These are phyloP conservation scores for Cirrhinus molitorella DNA, from an alignment of 2,797 vertebrate species.

Conservation along the genomic window DNA sequence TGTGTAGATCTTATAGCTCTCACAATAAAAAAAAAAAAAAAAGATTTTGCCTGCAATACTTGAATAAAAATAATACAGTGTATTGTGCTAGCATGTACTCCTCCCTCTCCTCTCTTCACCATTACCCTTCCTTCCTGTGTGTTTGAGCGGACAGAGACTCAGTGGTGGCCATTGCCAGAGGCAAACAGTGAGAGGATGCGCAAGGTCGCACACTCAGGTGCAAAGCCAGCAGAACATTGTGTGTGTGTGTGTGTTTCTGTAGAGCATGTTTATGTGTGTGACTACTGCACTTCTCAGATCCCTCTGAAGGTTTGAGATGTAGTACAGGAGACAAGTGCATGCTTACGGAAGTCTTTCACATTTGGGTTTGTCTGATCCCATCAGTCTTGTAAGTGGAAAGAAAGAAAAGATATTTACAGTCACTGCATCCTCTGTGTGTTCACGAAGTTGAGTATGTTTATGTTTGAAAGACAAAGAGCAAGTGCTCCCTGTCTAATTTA, in stretches of 20 bases:
- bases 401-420: neutral
- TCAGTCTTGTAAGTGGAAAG: conserved; percentile 10
- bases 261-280: conserved; percentile 17
- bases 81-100: neutral
- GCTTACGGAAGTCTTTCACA: conserved; percentile 48
- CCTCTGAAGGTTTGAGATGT: conserved; percentile 55
- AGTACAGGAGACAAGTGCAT: conserved; percentile 47
- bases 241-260: conserved; percentile 10
- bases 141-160: conserved; percentile 33
- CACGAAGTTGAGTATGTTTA: conserved; percentile 6
- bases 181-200: conserved; percentile 38
- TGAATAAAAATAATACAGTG: neutral
- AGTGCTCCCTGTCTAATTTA: conserved; percentile 38
- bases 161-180: conserved; percentile 34
- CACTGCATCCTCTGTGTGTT: conserved; percentile 15
- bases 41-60: neutral
- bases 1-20: too few relatives aligned
- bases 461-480: conserved; percentile 8
- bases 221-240: conserved; percentile 49
- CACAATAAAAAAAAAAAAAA: too few relatives aligned
- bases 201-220: conserved; percentile 47
- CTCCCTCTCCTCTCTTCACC: neutral
- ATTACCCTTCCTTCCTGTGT: neutral
- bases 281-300: conserved; percentile 21
- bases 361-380: conserved; percentile 54